Conservation (phyloP, 2,113 vertebrate species). For the Melanerpes formicivorus region DNA sequence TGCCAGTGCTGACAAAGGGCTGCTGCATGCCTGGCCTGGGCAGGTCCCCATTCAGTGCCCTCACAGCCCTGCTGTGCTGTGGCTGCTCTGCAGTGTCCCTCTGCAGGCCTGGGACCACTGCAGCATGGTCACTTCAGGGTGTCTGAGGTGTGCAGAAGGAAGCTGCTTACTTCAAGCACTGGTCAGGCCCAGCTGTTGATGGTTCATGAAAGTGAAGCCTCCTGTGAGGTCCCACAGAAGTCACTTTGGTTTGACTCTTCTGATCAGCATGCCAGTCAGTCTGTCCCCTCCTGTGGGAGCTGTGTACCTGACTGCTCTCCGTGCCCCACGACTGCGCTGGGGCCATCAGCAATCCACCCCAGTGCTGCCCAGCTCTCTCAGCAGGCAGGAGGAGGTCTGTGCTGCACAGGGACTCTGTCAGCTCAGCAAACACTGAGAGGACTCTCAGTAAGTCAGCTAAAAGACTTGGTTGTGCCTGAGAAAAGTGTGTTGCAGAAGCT, state of each 20-base stretch:
- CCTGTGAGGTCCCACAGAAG: neutral
- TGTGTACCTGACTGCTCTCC: neutral
- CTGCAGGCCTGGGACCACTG: rapidly evolving
- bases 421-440: neutral
- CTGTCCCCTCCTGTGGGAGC: neutral
- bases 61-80: too few species aligned
- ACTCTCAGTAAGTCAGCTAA: neutral
- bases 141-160: neutral
- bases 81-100: rapidly evolving
- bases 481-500: neutral
- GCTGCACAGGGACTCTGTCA: neutral
- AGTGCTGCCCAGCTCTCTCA: neutral
- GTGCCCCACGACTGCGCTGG: too few species aligned
- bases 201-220: neutral
- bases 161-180: neutral
- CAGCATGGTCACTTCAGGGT: neutral
- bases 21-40: rapidly evolving
- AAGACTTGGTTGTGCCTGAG: neutral
- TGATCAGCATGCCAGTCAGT: neutral
- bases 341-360: neutral
- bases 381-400: neutral
- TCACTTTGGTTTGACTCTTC: neutral
- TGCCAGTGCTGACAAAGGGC: rapidly evolving
- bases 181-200: neutral
- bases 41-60: rapidly evolving